These are phyloP conservation scores for Spialia ferax DNA, from an alignment of 2,888 invertebrate genomes.

Conservation along the genomic window DNA sequence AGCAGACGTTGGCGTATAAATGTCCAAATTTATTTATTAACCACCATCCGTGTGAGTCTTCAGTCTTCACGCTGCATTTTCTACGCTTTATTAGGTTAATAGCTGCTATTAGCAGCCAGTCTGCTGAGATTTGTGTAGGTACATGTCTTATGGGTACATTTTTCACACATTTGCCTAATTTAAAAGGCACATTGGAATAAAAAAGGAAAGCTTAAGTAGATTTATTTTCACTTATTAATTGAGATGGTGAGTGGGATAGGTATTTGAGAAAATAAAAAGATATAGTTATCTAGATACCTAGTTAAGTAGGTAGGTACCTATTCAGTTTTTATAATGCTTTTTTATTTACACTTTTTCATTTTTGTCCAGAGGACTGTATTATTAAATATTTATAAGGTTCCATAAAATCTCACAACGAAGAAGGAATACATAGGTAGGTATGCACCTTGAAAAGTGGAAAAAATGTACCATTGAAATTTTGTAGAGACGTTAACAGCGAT, in stretches of 20 bases:
- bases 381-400: conserved; percentile 67
- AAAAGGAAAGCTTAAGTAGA: neutral
- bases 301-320: too few species aligned
- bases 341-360: neutral
- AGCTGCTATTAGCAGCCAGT: neutral
- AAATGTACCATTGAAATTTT: conserved; percentile 64
- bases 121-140: neutral
- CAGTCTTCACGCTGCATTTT: conserved; percentile 37
- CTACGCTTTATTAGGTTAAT: conserved; percentile 23
- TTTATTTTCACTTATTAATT: neutral
- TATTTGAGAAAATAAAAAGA: too few species aligned
- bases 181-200: too few species aligned
- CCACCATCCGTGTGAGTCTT: conserved; percentile 31
- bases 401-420: conserved; percentile 67
- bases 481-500: conserved; percentile 80
- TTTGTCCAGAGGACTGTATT: conserved; percentile 46
- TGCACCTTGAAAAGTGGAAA: conserved; percentile 58
- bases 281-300: too few species aligned
- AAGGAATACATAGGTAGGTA: too few species aligned
- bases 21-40: conserved; percentile 47
- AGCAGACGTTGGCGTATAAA: conserved; percentile 46
- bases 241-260: neutral
- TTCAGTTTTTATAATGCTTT: too few species aligned
- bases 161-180: too few species aligned
- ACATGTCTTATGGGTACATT: neutral